Conservation (phyloP, 1,140 invertebrate species). For the Alviniconcha marisindica region DNA sequence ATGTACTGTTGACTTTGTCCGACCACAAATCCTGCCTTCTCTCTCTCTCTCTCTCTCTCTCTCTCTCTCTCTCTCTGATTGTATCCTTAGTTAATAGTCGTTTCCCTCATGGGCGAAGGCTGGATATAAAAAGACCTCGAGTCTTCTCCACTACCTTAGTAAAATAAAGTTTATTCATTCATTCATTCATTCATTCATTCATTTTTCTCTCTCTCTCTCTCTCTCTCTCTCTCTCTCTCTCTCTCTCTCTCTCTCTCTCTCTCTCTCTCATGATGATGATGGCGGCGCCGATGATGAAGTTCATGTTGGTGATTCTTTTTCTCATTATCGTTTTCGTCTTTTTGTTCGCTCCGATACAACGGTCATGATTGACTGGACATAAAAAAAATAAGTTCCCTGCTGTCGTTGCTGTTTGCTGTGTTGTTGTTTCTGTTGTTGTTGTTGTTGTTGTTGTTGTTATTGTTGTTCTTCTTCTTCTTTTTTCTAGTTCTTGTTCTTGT, state of each 20-base stretch:
- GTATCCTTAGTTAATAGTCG: neutral
- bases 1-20: neutral
- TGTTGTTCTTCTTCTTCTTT: too few species aligned
- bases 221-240: neutral
- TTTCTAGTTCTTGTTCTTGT: too few species aligned
- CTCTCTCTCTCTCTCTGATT: neutral
- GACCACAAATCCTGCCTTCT: neutral
- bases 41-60: neutral
- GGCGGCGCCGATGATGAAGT: too few species aligned
- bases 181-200: neutral
- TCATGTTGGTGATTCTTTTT: too few species aligned
- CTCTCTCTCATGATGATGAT: too few species aligned
- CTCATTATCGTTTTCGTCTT: too few species aligned
- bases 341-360: too few species aligned
- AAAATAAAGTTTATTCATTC: neutral
- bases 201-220: neutral
- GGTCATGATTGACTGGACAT: too few species aligned
- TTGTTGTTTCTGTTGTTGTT: too few species aligned
- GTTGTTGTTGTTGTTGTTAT: too few species aligned
- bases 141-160: neutral
- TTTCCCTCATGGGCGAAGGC: neutral
- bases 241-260: neutral
- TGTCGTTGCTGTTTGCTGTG: too few species aligned
- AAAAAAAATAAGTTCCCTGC: too few species aligned
- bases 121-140: neutral